These are phyloP conservation scores for Strigamia transsilvanica DNA, from an alignment of 2,888 invertebrate species.

Conservation along the genomic window DNA sequence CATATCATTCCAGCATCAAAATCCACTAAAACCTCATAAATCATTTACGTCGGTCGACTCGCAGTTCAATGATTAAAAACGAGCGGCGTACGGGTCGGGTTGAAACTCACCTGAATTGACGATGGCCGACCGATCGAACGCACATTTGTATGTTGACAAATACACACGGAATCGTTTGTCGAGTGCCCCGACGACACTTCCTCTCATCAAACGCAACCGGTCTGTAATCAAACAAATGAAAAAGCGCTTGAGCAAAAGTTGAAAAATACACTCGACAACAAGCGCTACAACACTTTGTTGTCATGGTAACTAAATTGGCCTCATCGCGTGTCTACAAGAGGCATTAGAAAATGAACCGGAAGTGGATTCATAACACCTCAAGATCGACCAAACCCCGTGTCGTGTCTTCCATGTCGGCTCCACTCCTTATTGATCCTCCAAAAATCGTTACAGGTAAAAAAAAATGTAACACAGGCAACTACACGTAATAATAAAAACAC, in stretches of 20 bases:
- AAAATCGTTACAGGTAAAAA: constrained; percentile 36
- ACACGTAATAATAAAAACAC: background rate
- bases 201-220: background rate
- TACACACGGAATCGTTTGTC: background rate
- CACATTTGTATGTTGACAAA: background rate
- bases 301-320: background rate
- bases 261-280: background rate
- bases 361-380: constrained; percentile 36
- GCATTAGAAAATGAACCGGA: constrained; percentile 22
- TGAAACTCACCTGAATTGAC: background rate
- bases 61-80: too few relatives aligned
- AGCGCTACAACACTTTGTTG: background rate
- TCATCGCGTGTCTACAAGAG: background rate
- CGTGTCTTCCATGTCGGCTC: constrained; percentile 28
- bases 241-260: background rate
- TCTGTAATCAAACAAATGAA: constrained; percentile 15
- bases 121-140: background rate
- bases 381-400: constrained; percentile 31
- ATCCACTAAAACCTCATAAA: too few relatives aligned
- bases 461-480: background rate
- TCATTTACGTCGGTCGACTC: too few relatives aligned
- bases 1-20: too few relatives aligned
- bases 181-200: background rate
- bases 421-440: constrained; percentile 3
- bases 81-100: background rate